These are phyloP conservation scores for Meteorus colon DNA, from an alignment of 2,888 invertebrate species.

Conservation along the genomic window DNA sequence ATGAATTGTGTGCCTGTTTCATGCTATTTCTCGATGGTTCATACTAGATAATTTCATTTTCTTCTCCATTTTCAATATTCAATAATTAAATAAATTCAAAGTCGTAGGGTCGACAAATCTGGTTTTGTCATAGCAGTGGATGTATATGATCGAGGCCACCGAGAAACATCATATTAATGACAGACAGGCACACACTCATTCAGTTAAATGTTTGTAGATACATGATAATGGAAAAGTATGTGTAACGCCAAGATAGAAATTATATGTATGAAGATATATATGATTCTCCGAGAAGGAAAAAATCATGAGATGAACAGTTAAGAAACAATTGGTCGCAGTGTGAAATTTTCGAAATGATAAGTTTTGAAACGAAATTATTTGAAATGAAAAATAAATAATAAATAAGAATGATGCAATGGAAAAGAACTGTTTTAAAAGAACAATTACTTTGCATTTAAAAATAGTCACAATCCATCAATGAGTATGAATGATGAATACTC, in stretches of 20 bases:
- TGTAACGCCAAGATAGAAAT: neutral
- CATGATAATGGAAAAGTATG: slow-evolving; percentile 28
- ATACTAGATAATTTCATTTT: slow-evolving; percentile 38
- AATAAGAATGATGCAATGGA: neutral
- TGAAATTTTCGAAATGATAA: neutral
- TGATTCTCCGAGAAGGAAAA: neutral
- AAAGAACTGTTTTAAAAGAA: neutral
- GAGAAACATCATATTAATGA: slow-evolving; percentile 57
- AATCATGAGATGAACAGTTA: neutral
- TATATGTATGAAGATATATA: neutral
- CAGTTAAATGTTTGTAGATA: slow-evolving; percentile 50
- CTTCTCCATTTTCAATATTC: slow-evolving; percentile 17
- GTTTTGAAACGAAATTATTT: neutral
- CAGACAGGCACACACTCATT: slow-evolving; percentile 71
- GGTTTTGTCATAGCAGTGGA: slow-evolving; percentile 73
- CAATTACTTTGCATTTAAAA: neutral
- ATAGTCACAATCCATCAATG: too few relatives aligned
- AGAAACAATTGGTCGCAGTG: neutral
- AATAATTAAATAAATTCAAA: slow-evolving; percentile 17
- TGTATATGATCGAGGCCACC: slow-evolving; percentile 62
- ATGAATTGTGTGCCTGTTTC: slow-evolving; percentile 64
- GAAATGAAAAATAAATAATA: neutral
- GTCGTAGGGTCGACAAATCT: slow-evolving; percentile 61
- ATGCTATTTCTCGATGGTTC: slow-evolving; percentile 47
- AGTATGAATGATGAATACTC: slow-evolving; percentile 14